phyloP scores from a whole-genome alignment of 2,113 vertebrate species.

The Psittacus erithacus region DNA sequence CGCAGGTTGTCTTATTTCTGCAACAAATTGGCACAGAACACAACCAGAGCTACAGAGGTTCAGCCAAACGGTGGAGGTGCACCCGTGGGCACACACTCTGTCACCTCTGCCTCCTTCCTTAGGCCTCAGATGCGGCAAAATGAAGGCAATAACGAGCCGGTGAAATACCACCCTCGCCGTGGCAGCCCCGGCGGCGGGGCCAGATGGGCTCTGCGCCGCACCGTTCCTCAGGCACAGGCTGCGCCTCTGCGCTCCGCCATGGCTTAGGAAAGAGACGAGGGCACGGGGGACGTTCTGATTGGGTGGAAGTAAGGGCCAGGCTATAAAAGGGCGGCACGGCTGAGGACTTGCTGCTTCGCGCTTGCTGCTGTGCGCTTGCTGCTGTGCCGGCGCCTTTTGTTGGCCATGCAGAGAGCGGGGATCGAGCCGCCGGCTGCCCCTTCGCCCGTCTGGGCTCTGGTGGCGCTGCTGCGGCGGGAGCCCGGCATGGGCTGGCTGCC shows the following conservation, averaged over 20 bases:
- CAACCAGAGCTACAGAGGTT: too few species aligned
- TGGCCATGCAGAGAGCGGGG: rapidly evolving
- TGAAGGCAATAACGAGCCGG: background rate
- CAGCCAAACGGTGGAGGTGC: background rate
- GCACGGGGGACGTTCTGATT: too few species aligned
- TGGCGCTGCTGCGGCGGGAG: background rate
- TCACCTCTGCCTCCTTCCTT: background rate
- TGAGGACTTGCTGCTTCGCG: rapidly evolving
- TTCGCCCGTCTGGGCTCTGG: background rate
- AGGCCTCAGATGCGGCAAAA: background rate
- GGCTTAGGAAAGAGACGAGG: background rate
- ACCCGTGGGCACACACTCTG: rapidly evolving
- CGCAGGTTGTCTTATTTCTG: background rate
- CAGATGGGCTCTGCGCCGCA: background rate
- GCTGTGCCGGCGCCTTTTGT: rapidly evolving
- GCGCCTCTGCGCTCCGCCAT: background rate
- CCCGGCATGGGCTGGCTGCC: background rate
- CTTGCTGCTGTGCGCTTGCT: rapidly evolving
- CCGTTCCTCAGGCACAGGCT: too few species aligned
- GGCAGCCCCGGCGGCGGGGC: too few species aligned
- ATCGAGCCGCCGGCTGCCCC: rapidly evolving
- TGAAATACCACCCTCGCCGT: background rate
- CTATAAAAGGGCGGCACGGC: rapidly evolving
- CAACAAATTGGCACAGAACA: rapidly evolving
- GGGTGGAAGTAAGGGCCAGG: rapidly evolving